phyloP scores from a whole-genome alignment of 2,797 vertebrate genomes.

The Melanotaenia boesemani region DNA sequence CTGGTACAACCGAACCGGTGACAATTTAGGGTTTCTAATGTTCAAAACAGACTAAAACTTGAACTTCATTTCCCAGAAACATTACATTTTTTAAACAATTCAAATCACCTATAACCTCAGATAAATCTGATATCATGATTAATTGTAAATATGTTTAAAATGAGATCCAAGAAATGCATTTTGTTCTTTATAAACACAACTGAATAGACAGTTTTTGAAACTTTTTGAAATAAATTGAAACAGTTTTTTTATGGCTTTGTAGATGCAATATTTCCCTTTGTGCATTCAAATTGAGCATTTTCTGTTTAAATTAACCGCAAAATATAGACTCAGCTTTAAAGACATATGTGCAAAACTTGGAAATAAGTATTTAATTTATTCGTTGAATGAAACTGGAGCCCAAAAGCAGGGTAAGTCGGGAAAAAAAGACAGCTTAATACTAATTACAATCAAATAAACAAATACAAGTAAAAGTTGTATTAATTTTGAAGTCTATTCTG shows the following conservation, averaged over 20 bases:
- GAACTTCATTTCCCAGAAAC: not conserved
- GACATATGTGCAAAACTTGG: not conserved
- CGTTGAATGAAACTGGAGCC: constrained; percentile 1
- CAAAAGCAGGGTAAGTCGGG: not conserved
- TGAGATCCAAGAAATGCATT: not conserved
- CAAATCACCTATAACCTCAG: not conserved
- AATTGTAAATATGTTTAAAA: no score
- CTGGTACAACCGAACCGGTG: not conserved
- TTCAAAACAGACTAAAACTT: not conserved
- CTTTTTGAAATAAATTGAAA: no score
- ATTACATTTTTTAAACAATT: not conserved
- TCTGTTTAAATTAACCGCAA: not conserved
- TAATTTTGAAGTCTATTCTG: not conserved
- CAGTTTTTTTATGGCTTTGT: not conserved
- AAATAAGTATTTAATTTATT: not conserved
- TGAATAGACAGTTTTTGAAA: not conserved
- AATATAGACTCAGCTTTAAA: not conserved
- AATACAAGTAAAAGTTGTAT: not conserved
- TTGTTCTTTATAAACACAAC: not conserved
- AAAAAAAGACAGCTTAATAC: not conserved
- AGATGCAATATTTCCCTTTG: not conserved
- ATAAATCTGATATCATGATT: not conserved
- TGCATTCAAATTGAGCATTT: not conserved
- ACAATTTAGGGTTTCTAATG: not conserved
- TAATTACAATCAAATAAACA: not conserved